Conservation (phyloP, 2,888 invertebrate genomes). For the Ectemnius lituratus region DNA sequence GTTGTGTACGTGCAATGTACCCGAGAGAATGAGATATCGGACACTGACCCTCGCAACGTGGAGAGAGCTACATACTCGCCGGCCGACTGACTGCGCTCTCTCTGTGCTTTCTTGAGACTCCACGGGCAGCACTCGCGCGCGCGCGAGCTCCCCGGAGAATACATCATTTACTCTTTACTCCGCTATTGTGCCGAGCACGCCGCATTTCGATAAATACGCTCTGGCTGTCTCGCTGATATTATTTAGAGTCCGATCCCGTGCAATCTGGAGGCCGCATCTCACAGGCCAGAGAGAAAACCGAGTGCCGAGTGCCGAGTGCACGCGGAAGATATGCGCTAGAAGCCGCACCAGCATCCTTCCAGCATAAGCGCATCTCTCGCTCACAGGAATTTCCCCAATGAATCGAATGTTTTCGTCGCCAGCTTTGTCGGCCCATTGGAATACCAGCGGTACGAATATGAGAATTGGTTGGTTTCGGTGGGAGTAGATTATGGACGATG, state of each 20-base stretch:
- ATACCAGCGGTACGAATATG: no score
- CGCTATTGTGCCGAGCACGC: slow-evolving; percentile 44
- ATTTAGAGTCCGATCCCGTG: slow-evolving; percentile 30
- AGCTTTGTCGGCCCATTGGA: no score
- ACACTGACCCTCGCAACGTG: slow-evolving; percentile 60
- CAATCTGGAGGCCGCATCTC: slow-evolving; percentile 31
- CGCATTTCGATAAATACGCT: slow-evolving; percentile 49
- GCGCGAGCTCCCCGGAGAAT: slow-evolving; percentile 35
- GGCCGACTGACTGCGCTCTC: no score
- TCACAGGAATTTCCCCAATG: neutral
- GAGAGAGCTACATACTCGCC: no score
- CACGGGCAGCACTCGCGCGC: slow-evolving; percentile 30
- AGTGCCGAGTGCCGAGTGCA: no score
- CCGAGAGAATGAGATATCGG: slow-evolving; percentile 61
- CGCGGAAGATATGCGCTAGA: no score
- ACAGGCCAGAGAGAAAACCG: neutral
- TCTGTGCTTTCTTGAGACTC: no score
- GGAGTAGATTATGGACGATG: no score
- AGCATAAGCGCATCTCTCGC: neutral
- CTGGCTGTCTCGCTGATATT: slow-evolving; percentile 36
- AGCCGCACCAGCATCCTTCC: neutral
- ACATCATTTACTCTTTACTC: slow-evolving; percentile 53
- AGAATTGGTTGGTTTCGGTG: no score
- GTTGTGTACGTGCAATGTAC: slow-evolving; percentile 43
- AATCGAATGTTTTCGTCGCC: neutral